Conservation (phyloP, 2,888 invertebrate species). For the Isotomurus palustris region DNA sequence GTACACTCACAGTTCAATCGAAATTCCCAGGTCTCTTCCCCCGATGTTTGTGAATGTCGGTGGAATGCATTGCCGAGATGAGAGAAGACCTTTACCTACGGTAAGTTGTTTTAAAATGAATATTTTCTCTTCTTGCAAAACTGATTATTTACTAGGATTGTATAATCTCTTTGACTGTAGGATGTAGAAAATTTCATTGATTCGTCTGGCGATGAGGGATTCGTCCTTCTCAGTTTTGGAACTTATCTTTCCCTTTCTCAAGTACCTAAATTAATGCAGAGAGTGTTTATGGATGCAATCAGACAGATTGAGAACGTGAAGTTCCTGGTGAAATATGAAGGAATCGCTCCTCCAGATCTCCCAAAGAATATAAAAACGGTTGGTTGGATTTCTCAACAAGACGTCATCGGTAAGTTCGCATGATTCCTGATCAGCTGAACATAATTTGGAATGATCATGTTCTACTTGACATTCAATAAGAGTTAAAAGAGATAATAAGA, state of each 20-base stretch:
- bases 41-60: slow-evolving; percentile 34
- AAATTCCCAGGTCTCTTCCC: slow-evolving; percentile 38
- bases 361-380: slow-evolving; percentile 18
- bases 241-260: slow-evolving; percentile 31
- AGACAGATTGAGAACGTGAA: slow-evolving; percentile 12
- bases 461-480: neutral
- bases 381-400: slow-evolving; percentile 29
- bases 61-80: slow-evolving; percentile 34
- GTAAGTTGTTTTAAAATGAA: no score
- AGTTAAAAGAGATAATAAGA: no score
- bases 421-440: neutral
- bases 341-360: slow-evolving; percentile 10
- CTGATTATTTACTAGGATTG: no score
- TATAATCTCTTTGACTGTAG: no score
- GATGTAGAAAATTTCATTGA: slow-evolving; percentile 3
- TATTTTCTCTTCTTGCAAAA: neutral
- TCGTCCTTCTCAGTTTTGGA: slow-evolving; percentile 40
- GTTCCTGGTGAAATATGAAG: slow-evolving; percentile 31
- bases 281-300: slow-evolving; percentile 25
- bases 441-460: neutral
- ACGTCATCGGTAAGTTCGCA: slow-evolving; percentile 16
- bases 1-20: slow-evolving; percentile 40
- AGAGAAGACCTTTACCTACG: slow-evolving; percentile 20
- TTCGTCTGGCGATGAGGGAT: neutral
- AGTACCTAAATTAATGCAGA: slow-evolving; percentile 13